phyloP scores from a whole-genome alignment of 37 sponge, comb jelly and placozoan genomes.

The Ianthella basta region DNA sequence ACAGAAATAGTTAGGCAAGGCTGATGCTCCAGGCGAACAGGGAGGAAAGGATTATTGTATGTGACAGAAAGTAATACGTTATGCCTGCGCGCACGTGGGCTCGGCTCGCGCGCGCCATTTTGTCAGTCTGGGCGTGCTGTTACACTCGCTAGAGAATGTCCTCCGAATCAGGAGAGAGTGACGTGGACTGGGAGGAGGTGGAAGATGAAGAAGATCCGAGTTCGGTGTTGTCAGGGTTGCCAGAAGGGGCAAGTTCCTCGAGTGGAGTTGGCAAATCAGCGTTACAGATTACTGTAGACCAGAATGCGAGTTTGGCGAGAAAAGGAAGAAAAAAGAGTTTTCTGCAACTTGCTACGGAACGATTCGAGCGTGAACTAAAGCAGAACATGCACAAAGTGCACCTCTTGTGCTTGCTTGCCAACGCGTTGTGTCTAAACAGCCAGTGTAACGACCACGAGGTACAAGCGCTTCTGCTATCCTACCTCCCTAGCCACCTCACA shows the following conservation, averaged over 20 bases:
- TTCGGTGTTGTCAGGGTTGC: background rate
- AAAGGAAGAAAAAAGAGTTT: slow-evolving; percentile 16
- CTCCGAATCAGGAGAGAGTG: slow-evolving; percentile 8
- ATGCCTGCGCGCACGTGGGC: too few species aligned
- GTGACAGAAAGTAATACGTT: too few species aligned
- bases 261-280: background rate
- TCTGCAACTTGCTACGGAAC: slow-evolving; percentile 2
- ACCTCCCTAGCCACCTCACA: slow-evolving; percentile 23
- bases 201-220: background rate
- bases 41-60: too few species aligned
- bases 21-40: too few species aligned
- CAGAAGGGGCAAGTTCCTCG: background rate
- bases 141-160: background rate
- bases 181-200: slow-evolving; percentile 25
- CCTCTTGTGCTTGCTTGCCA: slow-evolving; percentile 54
- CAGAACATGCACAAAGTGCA: slow-evolving; percentile 55
- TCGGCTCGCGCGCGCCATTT: slow-evolving; percentile 27
- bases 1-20: too few species aligned
- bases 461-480: slow-evolving; percentile 38
- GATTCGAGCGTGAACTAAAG: slow-evolving; percentile 15
- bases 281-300: slow-evolving; percentile 7
- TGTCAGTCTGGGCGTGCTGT: too few species aligned
- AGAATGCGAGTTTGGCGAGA: background rate
- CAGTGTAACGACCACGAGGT: slow-evolving; percentile 40
- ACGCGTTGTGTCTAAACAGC: slow-evolving; percentile 40